These are phyloP conservation scores for Stegophylla sp. DNA, from an alignment of 2,888 invertebrate species.

Conservation along the genomic window DNA sequence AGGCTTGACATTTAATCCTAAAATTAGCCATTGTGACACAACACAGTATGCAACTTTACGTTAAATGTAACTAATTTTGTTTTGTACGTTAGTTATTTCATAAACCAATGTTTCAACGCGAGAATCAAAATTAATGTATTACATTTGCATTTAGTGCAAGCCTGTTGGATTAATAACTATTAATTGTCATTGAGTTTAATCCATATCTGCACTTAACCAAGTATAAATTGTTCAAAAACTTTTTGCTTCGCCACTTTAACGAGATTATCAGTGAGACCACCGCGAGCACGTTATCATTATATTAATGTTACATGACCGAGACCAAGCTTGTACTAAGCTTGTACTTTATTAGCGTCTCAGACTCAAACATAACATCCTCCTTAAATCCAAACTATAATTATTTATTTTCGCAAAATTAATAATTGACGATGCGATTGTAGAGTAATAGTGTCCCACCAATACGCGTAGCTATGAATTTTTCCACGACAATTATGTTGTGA, in stretches of 20 bases:
- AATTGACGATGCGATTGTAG: too few relatives aligned
- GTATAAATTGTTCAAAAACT: slow-evolving; percentile 34
- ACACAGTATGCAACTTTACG: not conserved
- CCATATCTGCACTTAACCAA: slow-evolving; percentile 46
- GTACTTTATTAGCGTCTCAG: too few relatives aligned
- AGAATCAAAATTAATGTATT: slow-evolving; percentile 36
- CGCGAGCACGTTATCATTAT: not conserved
- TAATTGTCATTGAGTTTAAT: slow-evolving; percentile 40
- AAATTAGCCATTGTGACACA: not conserved
- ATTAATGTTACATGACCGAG: too few relatives aligned
- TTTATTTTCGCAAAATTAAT: too few relatives aligned
- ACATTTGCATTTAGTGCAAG: slow-evolving; percentile 1
- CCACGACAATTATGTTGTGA: too few relatives aligned
- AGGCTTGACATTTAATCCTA: not conserved
- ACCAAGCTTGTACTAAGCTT: too few relatives aligned
- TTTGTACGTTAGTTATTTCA: slow-evolving; percentile 6
- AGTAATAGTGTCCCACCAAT: too few relatives aligned
- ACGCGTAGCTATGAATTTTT: too few relatives aligned
- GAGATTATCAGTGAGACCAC: not conserved
- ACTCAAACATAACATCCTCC: too few relatives aligned
- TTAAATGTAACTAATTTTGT: not conserved
- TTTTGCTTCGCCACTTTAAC: slow-evolving; percentile 11
- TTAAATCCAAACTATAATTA: too few relatives aligned
- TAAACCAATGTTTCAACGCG: not conserved
- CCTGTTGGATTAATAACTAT: slow-evolving; percentile 19